Conservation (phyloP, 2,888 invertebrate species). For the Drosophila ochracea region DNA sequence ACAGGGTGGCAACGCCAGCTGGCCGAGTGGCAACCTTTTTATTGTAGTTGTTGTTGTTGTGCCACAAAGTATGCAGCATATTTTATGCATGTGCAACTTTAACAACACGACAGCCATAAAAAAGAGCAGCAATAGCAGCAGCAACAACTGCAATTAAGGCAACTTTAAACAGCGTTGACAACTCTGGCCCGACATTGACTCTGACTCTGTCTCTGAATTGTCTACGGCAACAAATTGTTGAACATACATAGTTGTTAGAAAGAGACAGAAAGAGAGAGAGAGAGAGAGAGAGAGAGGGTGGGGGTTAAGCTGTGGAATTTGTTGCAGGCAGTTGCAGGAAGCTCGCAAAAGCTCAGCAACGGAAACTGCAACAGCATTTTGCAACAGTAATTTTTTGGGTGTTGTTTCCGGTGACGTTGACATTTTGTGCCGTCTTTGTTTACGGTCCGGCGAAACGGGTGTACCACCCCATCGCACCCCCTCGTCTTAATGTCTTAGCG, state of each 20-base stretch:
- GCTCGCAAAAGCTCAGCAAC: conserved; percentile 56
- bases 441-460: conserved; percentile 30
- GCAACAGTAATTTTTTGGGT: conserved; percentile 78
- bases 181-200: conserved; percentile 75
- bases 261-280: background rate
- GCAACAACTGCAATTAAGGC: conserved; percentile 73
- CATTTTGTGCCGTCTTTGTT: conserved; percentile 63
- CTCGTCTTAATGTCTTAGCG: conserved; percentile 39
- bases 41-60: conserved; percentile 24
- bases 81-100: conserved; percentile 78
- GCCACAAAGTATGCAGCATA: conserved; percentile 72
- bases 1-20: conserved; percentile 11
- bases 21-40: conserved; percentile 24
- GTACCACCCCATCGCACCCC: background rate
- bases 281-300: background rate
- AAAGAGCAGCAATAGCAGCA: conserved; percentile 37
- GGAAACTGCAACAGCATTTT: conserved; percentile 77
- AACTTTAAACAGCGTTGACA: conserved; percentile 76
- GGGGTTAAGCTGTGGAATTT: conserved; percentile 65
- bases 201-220: conserved; percentile 42
- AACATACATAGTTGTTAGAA: conserved; percentile 59
- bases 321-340: conserved; percentile 68
- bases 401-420: conserved; percentile 77
- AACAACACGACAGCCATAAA: conserved; percentile 65
- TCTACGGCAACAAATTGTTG: conserved; percentile 74